Percentiles rank a stretch among this genome's conserved stretches.
These are phyloP conservation scores for Porites divaricata DNA, from an alignment of 92 coral and sea anemone genomes.

Conservation along the genomic window DNA sequence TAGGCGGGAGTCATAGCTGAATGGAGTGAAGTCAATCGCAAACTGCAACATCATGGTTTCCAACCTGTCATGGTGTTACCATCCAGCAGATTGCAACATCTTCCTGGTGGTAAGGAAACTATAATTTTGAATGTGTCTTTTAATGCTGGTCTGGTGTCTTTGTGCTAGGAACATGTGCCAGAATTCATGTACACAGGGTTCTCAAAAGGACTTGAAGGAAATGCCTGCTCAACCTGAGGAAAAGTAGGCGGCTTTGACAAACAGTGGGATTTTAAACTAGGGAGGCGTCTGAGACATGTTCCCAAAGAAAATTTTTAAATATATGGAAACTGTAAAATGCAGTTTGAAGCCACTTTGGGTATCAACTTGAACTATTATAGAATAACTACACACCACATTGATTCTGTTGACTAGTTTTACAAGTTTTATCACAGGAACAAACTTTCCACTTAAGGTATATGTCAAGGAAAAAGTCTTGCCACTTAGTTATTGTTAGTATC, in stretches of 20 bases:
- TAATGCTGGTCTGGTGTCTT: neutral
- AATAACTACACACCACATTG: too few relatives aligned
- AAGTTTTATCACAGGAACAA: too few relatives aligned
- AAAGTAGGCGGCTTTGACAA: conserved; percentile 6
- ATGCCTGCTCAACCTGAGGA: neutral
- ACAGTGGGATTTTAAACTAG: neutral
- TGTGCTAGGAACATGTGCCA: too few relatives aligned
- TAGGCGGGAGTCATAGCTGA: conserved; percentile 87
- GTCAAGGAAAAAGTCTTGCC: too few relatives aligned
- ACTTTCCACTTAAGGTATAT: too few relatives aligned
- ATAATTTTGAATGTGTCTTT: neutral
- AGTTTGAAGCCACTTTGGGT: too few relatives aligned
- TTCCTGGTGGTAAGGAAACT: conserved; percentile 46
- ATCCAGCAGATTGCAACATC: conserved; percentile 59
- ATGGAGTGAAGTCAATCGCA: conserved; percentile 89
- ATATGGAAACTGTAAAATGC: neutral
- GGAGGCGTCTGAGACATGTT: neutral
- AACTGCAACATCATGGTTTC: conserved; percentile 93
- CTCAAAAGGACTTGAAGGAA: neutral
- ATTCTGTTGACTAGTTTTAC: too few relatives aligned
- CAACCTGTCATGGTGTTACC: conserved; percentile 94
- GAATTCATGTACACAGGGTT: neutral
- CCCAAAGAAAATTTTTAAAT: neutral
- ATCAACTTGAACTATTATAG: too few relatives aligned
- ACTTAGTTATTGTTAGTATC: too few relatives aligned